Base-by-base conservation (phyloP, 1,140 invertebrate species). In the Macrostomum lignano region DNA sequence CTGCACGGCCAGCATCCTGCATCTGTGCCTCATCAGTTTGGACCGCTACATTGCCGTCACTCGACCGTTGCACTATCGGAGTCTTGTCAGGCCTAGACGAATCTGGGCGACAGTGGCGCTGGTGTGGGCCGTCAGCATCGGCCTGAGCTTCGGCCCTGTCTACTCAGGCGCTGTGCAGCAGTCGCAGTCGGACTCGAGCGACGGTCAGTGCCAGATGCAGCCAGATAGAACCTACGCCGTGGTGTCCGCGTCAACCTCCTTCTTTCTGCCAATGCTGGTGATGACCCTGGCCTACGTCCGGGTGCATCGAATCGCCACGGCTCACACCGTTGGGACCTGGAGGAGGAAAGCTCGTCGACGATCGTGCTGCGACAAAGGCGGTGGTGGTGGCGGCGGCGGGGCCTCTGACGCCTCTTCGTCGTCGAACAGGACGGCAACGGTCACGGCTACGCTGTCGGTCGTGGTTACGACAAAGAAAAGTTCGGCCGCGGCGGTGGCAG, bases 31-130 rank as follows among this genome's bases (percentile, higher is more conserved):
- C 49, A 75, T 78, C 46, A 74, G 72, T 38, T 65, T 78, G 21
- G 75, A 81, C 51, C 59, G 76, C 29, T 82, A 78, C 52, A 73
- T 74, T 49, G 76, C 78, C 14, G 84, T 86, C 30, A 81, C 75
- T 6, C 75, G 77, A 45, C 76, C 76, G 6, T 55, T 86, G 35
- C 72, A 79, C 45, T 78, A 82, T 49, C 41, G 42, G 22, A 36
- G 37, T 26, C 37, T 45, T 6, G 41, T 42, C 29, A 43, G 40
- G 17, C 38, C 37, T 3, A 36, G 20, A 17, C 65, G 75, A 26
- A 79, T 81, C 68, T 67, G 74, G 36, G 56, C 72, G 24, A 76
- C 75, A 49, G 72, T 84, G 28, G 65, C 69, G 24, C 55, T 74
- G n/a, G 77, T 84, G 20, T 86, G 79, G 79, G 57, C 76, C 39